Base-by-base conservation (phyloP, 2,888 invertebrate genomes). In the Mythimna ferrago region DNA sequence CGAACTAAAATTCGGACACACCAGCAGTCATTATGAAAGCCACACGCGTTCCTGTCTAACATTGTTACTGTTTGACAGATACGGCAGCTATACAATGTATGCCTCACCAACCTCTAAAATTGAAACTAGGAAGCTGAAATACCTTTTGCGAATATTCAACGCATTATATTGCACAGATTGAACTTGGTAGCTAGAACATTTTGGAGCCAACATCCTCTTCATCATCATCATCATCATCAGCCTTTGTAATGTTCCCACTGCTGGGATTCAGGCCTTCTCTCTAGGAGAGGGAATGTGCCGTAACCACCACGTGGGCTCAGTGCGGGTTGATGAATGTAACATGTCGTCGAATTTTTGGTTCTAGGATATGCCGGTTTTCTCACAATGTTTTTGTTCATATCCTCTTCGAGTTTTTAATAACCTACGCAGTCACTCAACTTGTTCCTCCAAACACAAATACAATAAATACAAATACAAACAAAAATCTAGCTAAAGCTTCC, bases 401-500 rank as follows among this genome's bases (percentile, higher is more conserved):
- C 11, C 11, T 56, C 56, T 56, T 56, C 21, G 14, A 26, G 26
- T n/a, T 16, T 60, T 61, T 19, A 35, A 35, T 56, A 35, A 48
- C 54, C 19, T 58, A 9, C 14, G 5, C 41, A n/a, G 16, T 16
- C 16, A 32, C 16, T 19, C 54, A 10, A 10, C 19, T 41, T 61
- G 14, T n/a, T 74, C 26, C 21, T 21, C 48, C 14, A 32, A 79
- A 61, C 72, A 48, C 19, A 63, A 76, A 54, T 21, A 51, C 16
- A 61, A 54, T 54, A 41, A 63, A 51, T 61, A 69, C 79, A 78
- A 54, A 78, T 72, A 82, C 66, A 82, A 73, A 58, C 67, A 58
- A 80, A 79, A 83, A 80, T 56, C 74, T 38, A 64, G 66, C 66
- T 70, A 81, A 81, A 81, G 84, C 84, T 80, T 73, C 66, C 81